Percentiles rank a stretch among this genome's conserved stretches.
Evolutionary conservation across 1,140 invertebrate genomes (phyloP).

Genomic region (Bathynomus jamesi): DNA sequence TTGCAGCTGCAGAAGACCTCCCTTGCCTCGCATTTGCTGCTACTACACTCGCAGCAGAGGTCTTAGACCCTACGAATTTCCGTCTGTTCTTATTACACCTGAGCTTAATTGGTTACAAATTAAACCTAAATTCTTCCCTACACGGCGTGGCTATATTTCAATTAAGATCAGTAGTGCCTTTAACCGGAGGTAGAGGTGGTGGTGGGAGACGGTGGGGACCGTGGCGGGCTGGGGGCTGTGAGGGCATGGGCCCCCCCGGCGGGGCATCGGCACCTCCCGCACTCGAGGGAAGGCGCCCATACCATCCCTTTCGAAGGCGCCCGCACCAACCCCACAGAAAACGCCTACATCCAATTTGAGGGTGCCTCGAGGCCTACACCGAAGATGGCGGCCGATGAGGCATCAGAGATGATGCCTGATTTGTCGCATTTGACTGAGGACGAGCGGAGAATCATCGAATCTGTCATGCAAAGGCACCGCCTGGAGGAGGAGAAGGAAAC

Average conservation of each 20-base stretch:
- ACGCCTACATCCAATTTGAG: background rate
- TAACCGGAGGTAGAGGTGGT: background rate
- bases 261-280: slow-evolving; percentile 5
- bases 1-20: background rate
- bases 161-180: background rate
- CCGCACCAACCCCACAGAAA: background rate
- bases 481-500: slow-evolving; percentile 93
- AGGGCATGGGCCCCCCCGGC: slow-evolving; percentile 12
- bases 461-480: slow-evolving; percentile 89
- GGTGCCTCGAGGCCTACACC: slow-evolving; percentile 10
- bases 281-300: slow-evolving; percentile 4
- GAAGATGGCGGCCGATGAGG: slow-evolving; percentile 34
- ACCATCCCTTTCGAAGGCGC: slow-evolving; percentile 10
- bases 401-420: slow-evolving; percentile 58
- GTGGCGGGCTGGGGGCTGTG: background rate
- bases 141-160: too few relatives aligned
- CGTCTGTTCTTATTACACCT: too few relatives aligned
- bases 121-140: too few relatives aligned
- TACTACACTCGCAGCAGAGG: too few relatives aligned
- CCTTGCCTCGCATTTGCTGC: background rate
- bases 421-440: slow-evolving; percentile 95
- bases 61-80: too few relatives aligned
- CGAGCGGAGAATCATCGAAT: slow-evolving; percentile 93
- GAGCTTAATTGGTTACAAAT: too few relatives aligned
- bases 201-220: background rate